Evolutionary conservation across 2,888 invertebrate species (phyloP).

Genomic region (Drosophila barbarae): DNA sequence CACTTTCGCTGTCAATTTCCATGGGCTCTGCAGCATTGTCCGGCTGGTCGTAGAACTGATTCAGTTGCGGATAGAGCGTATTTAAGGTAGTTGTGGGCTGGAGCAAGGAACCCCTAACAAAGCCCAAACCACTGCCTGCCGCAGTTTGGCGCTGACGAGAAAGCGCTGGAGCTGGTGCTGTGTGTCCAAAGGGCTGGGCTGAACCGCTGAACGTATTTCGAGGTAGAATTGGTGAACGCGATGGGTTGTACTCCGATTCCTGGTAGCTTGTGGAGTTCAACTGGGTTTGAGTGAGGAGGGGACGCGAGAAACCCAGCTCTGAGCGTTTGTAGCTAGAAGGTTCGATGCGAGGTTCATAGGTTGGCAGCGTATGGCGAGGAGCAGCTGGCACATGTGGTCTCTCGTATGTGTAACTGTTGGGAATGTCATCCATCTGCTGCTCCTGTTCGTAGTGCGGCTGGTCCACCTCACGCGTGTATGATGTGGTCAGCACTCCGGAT

Average conservation of each 20-base stretch:
- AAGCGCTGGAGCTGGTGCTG: background rate
- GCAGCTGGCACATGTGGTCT: slow-evolving; percentile 39
- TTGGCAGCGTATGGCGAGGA: slow-evolving; percentile 19
- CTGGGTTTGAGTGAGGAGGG: slow-evolving; percentile 49
- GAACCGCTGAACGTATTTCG: slow-evolving; percentile 55
- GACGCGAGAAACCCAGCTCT: slow-evolving; percentile 24
- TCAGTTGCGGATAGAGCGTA: slow-evolving; percentile 55
- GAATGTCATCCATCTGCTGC: slow-evolving; percentile 39
- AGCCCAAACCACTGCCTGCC: slow-evolving; percentile 21
- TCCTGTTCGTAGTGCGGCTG: slow-evolving; percentile 37
- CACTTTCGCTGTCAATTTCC: slow-evolving; percentile 59
- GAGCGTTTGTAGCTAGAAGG: slow-evolving; percentile 25
- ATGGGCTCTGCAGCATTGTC: slow-evolving; percentile 20
- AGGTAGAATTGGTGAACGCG: background rate
- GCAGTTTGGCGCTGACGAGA: slow-evolving; percentile 13
- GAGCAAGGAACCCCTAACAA: slow-evolving; percentile 42
- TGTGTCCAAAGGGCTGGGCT: slow-evolving; percentile 39
- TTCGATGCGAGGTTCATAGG: slow-evolving; percentile 37
- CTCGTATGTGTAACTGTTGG: slow-evolving; percentile 52
- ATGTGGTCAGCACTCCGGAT: slow-evolving; percentile 75
- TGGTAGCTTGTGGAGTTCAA: slow-evolving; percentile 58
- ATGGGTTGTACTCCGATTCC: slow-evolving; percentile 25
- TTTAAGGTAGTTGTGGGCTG: slow-evolving; percentile 58
- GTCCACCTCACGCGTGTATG: slow-evolving; percentile 69
- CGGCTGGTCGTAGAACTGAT: slow-evolving; percentile 55